Conservation (phyloP, 2,113 vertebrate genomes). For the Muntiacus reevesi region DNA sequence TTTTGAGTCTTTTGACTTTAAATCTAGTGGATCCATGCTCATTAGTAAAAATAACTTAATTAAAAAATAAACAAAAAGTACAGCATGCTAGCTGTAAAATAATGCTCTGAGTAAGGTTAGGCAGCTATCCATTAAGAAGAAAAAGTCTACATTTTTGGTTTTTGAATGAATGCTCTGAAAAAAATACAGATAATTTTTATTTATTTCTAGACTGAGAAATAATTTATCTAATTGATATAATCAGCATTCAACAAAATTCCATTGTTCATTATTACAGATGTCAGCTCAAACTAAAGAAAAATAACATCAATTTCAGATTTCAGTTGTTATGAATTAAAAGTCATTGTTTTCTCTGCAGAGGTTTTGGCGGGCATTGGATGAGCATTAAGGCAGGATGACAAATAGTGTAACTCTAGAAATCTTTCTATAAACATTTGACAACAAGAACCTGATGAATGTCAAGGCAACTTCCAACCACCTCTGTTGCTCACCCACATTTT, state of each 20-base stretch:
- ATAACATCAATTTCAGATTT: not conserved
- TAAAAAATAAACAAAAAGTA: not conserved
- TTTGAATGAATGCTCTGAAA: not conserved
- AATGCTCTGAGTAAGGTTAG: not conserved
- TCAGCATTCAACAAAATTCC: not conserved
- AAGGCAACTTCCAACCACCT: not conserved
- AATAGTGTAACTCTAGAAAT: not conserved
- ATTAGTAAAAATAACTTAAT: not conserved
- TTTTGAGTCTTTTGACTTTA: not conserved
- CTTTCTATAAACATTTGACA: not conserved
- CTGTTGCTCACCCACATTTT: not conserved
- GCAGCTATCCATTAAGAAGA: not conserved
- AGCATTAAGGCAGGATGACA: not conserved
- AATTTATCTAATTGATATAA: not conserved
- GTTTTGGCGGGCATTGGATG: not conserved
- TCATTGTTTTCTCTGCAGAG: not conserved
- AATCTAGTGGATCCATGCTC: not conserved
- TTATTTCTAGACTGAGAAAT: not conserved
- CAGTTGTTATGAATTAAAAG: not conserved
- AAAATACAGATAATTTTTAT: not conserved
- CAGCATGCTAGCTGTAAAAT: not conserved
- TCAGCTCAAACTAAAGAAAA: not conserved
- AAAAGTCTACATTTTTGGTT: not conserved
- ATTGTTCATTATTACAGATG: not conserved
- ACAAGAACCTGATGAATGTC: not conserved